Base-by-base conservation (phyloP, 2,888 invertebrate genomes). In the Cotesia congregata region DNA sequence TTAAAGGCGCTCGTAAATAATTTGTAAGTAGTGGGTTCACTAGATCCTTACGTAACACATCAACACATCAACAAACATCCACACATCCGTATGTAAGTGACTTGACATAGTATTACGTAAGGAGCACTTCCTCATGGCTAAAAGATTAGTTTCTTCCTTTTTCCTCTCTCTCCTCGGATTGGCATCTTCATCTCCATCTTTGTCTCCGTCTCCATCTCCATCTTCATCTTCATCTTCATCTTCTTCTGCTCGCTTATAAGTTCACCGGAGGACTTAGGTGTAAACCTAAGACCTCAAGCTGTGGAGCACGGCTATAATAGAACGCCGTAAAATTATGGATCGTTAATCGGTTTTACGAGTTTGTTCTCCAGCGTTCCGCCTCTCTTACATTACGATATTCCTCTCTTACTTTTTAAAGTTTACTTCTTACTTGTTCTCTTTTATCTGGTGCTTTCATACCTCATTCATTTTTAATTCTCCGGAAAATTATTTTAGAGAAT, bases 271-370 rank as follows among this genome's bases (percentile, higher is more conserved):
- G 71, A 72, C 62, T 62, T 62, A 72, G 62, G 71, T 72, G 71
- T 62, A 62, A 70, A 74, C 70, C 72, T 12, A 50, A 60, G 74
- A 64, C 74, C 76, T 76, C 77, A 77, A 75, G 77, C 77, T 74
- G 75, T 20, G 82, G 80, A 81, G 80, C 82, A 81, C 80, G 83
- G 85, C 86, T 86, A 87, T 88, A 86, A 87, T 82, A 84, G 86
- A 85, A 85, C 83, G 83, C 84, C 86, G 85, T 84, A 87, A 88
- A 87, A 88, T 87, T 86, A 86, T 86, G 85, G 85, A 85, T 87
- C 86, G 87, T 88, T 88, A 87, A 86, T 84, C 83, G 82, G 83
- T 83, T 87, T 87, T 87, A 86, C 85, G 87, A 87, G 87, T 87
- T 86, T 86, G 84, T 85, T 86, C 85, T 85, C 85, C 83, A 84